Evolutionary conservation across 2,113 vertebrate species (phyloP).

Genomic region (Xenus cinereus): DNA sequence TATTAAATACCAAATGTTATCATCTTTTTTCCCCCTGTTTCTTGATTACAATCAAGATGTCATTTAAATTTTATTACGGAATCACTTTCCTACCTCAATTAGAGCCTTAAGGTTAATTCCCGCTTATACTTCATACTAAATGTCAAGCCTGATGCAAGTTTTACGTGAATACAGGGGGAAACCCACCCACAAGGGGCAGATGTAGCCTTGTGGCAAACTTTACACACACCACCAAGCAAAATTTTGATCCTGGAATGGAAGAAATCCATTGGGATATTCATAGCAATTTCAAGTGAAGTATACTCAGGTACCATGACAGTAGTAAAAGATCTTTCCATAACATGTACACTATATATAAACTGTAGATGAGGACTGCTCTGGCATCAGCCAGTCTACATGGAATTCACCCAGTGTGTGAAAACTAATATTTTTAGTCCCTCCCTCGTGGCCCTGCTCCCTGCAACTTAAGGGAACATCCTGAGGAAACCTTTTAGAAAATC

Average conservation of each 20-base stretch:
- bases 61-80: conserved; percentile 38
- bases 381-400: neutral
- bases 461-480: neutral
- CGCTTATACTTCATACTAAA: neutral
- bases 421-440: neutral
- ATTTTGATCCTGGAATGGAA: neutral
- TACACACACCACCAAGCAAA: neutral
- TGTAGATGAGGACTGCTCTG: neutral
- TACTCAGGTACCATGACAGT: neutral
- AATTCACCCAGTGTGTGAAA: neutral
- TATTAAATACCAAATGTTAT: conserved; percentile 44
- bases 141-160: conserved; percentile 8
- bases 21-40: neutral
- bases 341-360: neutral
- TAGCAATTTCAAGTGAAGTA: neutral
- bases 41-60: conserved; percentile 64
- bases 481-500: neutral
- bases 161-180: neutral
- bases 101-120: conserved; percentile 47
- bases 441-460: accelerated
- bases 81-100: conserved; percentile 53
- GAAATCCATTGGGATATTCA: neutral
- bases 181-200: neutral
- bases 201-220: neutral
- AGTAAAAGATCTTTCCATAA: neutral